These are phyloP conservation scores for Chrysemys picta DNA, from an alignment of 2,113 vertebrate species.

Conservation along the genomic window DNA sequence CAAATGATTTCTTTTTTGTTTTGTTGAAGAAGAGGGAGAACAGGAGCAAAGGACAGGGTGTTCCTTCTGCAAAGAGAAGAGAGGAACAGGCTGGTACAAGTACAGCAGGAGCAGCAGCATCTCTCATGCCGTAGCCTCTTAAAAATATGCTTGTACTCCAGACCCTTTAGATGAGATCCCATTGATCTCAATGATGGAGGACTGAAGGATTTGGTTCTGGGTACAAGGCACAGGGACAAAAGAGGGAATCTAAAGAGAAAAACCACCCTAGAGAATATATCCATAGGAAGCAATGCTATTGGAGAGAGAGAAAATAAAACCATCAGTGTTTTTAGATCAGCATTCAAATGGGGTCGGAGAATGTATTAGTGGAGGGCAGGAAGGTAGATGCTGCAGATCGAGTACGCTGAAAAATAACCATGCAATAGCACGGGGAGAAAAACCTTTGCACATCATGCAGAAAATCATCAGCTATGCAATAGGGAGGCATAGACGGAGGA, in stretches of 20 bases:
- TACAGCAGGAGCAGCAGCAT: not conserved
- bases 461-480: not conserved
- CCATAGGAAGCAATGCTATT: not conserved
- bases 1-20: slow-evolving; percentile 33
- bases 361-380: not conserved
- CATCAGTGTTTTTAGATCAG: not conserved
- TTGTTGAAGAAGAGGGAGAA: slow-evolving; percentile 38
- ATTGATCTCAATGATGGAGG: not conserved
- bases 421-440: not conserved
- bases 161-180: not conserved
- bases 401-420: not conserved
- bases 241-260: not conserved
- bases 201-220: not conserved
- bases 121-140: not conserved
- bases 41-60: slow-evolving; percentile 17
- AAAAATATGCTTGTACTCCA: not conserved
- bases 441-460: not conserved
- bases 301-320: not conserved
- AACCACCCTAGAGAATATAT: not conserved
- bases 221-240: not conserved
- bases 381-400: not conserved
- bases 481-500: not conserved
- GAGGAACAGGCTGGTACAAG: not conserved
- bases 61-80: not conserved
- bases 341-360: not conserved